Conservation (phyloP, 2,797 vertebrate genomes). For the Hydrophis major region DNA sequence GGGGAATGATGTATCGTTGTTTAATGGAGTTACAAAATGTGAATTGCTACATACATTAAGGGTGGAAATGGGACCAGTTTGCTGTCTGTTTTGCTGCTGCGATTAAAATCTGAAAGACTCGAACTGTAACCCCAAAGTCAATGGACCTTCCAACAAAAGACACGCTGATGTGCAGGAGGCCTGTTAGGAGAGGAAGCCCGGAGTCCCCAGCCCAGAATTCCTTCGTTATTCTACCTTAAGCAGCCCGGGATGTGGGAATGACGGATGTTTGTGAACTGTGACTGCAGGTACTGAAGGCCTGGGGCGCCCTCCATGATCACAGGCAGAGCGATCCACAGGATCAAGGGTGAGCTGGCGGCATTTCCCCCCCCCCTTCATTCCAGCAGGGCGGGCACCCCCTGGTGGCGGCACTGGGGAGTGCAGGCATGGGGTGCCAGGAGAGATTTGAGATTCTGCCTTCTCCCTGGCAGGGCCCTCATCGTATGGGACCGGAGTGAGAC, state of each 20-base stretch:
- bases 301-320: neutral
- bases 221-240: neutral
- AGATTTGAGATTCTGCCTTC: too few species aligned
- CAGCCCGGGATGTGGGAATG: neutral
- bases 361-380: too few species aligned
- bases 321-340: neutral
- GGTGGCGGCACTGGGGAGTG: neutral
- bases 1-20: too few species aligned
- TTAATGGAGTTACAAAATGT: neutral
- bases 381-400: neutral
- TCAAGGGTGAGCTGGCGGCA: neutral
- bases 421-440: neutral
- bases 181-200: neutral
- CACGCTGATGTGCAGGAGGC: neutral
- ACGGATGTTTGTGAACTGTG: neutral
- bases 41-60: neutral
- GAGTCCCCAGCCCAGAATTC: neutral
- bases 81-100: neutral
- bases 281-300: conserved; percentile 10
- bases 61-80: neutral
- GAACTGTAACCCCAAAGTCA: neutral
- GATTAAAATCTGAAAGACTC: neutral
- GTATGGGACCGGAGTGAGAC: neutral
- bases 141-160: neutral
- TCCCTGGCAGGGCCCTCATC: neutral